phyloP scores from a whole-genome alignment of 1,140 invertebrate species.

The Drosophila serrata region DNA sequence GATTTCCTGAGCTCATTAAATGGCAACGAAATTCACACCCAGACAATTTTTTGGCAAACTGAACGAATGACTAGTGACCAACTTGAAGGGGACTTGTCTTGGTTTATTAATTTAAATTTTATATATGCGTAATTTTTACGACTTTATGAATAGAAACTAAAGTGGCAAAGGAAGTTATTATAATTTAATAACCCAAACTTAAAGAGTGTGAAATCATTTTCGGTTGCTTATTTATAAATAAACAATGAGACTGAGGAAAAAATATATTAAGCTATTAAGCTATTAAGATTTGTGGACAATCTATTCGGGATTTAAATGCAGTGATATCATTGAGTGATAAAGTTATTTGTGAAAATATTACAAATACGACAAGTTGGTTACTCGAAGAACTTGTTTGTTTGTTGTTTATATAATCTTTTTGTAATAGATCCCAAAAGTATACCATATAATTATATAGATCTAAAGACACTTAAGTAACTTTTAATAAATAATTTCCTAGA shows the following conservation, averaged over 20 bases:
- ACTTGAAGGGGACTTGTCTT: slow-evolving; percentile 6
- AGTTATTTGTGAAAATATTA: not conserved
- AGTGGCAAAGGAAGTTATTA: slow-evolving; percentile 21
- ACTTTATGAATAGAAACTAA: slow-evolving; percentile 19
- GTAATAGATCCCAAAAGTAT: slow-evolving; percentile 38
- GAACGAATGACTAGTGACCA: not conserved
- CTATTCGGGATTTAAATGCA: slow-evolving; percentile 10
- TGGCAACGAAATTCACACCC: slow-evolving; percentile 54
- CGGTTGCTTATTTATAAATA: not conserved
- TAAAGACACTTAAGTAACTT: not conserved
- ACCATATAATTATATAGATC: slow-evolving; percentile 7
- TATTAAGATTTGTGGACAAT: slow-evolving; percentile 10
- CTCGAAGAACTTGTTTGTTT: not conserved
- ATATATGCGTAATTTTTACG: slow-evolving; percentile 11
- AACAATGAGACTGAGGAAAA: not conserved
- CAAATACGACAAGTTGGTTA: slow-evolving; percentile 1
- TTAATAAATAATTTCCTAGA: too few species aligned
- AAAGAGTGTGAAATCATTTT: slow-evolving; percentile 8
- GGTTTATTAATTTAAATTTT: slow-evolving; percentile 33
- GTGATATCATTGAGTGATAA: slow-evolving; percentile 25
- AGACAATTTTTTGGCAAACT: slow-evolving; percentile 17
- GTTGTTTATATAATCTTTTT: slow-evolving; percentile 8
- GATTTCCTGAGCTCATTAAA: slow-evolving; percentile 66
- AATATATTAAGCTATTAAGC: slow-evolving; percentile 5
- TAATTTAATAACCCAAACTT: slow-evolving; percentile 8